These are phyloP conservation scores for Drosophila melanosoma DNA, from an alignment of 2,888 invertebrate species.

Conservation along the genomic window DNA sequence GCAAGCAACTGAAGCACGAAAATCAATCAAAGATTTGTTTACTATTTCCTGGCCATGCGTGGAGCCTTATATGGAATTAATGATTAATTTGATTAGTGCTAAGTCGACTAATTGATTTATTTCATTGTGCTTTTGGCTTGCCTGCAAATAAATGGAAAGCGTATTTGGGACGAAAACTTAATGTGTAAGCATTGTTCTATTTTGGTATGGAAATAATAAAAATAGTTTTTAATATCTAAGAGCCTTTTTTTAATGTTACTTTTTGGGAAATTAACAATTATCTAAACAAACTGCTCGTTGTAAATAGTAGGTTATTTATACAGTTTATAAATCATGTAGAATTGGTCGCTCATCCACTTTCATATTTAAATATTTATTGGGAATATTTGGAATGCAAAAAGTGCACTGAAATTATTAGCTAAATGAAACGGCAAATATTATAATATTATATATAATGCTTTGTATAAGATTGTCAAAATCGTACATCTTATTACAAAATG, in stretches of 20 bases:
- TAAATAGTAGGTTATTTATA: neutral
- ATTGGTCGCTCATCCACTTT: neutral
- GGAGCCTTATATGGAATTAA: conserved; percentile 53
- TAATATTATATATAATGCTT: neutral
- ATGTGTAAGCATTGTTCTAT: neutral
- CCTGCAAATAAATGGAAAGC: neutral
- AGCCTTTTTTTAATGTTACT: neutral
- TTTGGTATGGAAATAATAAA: neutral
- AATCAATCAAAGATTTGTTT: conserved; percentile 39
- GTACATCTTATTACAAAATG: neutral
- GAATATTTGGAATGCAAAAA: neutral
- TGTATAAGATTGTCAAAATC: neutral
- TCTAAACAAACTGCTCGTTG: neutral
- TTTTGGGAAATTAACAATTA: neutral
- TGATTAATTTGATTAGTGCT: conserved; percentile 30
- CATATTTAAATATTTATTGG: neutral
- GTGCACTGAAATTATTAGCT: neutral
- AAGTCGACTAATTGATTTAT: conserved; percentile 35
- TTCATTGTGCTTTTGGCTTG: conserved; percentile 4
- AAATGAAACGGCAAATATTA: neutral
- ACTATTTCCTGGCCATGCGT: conserved; percentile 42
- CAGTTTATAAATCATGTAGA: neutral
- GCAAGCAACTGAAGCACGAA: conserved; percentile 61
- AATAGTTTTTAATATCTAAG: neutral
- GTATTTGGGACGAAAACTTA: neutral